Evolutionary conservation across 1,140 invertebrate species (phyloP), one percentile per base, ranked within the genome.

Genomic region (Phthorimaea operculella): DNA sequence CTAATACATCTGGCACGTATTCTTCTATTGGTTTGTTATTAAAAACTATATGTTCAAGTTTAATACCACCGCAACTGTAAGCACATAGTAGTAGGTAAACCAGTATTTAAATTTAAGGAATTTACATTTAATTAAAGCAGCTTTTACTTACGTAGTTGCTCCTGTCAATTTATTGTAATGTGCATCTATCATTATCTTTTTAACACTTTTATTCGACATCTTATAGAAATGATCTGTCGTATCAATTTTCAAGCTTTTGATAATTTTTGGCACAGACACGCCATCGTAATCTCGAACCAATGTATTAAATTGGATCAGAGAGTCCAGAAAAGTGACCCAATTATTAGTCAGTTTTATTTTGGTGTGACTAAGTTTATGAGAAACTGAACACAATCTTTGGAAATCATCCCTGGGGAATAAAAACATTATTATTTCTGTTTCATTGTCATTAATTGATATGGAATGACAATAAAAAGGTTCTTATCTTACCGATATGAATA

Each of bases 261-360:
- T 63, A 0, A 58, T 10, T 44, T 58, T 63, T 10, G 55, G 53
- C 45, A 15, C 44, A 9, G 59, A 58, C 9, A 62, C 1, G 11
- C 66, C 63, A 16, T 59, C 57, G n/a, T 59, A 50, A 8, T 65
- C 45, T 21, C 55, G 55, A 1, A 55, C 33, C 11, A 65, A 50
- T 10, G 55, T 49, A 16, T 57, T 60, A 6, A 65, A 55, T 44
- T 68, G 66, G 4, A 68, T 54, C 3, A 68, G 34, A 17, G 53
- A 51, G 17, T 68, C 66, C 7, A 68, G 39, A 12, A 61, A 61
- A 12, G 56, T 60, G 6, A 63, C 54, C 63, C 63, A 68, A 21
- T 68, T 54, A 1, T 59, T 34, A 5, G 33, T 48, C 55, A 59
- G 60, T 45, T 57, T 65, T 0, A 68, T 11, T 52, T 51, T 1